phyloP scores from a whole-genome alignment of 2,888 invertebrate species.

The Hanleya hanleyi region DNA sequence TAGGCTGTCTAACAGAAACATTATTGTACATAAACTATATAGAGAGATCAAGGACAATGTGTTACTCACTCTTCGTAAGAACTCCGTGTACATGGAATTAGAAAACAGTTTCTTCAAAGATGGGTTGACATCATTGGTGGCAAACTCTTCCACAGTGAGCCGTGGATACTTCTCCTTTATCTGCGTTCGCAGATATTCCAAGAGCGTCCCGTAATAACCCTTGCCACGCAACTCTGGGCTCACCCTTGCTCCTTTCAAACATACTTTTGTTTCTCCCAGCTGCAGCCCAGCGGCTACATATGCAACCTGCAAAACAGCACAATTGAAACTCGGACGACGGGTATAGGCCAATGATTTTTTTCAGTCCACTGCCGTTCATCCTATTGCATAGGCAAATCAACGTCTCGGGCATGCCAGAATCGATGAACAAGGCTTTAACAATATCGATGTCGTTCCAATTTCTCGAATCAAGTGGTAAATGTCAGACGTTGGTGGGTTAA shows the following conservation, averaged over 20 bases:
- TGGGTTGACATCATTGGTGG: background rate
- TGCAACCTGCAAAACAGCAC: background rate
- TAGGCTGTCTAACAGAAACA: no score
- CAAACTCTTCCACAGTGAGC: background rate
- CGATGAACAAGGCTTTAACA: no score
- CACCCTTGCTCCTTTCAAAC: background rate
- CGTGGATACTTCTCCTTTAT: background rate
- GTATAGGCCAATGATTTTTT: background rate
- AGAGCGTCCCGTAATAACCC: background rate
- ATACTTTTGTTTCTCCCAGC: background rate
- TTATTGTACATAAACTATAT: background rate
- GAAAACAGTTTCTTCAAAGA: background rate
- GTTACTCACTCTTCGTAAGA: background rate
- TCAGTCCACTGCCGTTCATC: background rate
- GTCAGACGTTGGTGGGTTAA: no score
- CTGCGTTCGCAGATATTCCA: background rate
- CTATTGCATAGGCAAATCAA: no score
- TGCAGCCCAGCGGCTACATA: background rate
- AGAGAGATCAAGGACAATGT: background rate
- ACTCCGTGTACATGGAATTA: background rate
- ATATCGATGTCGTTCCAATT: no score
- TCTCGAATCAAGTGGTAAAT: no score
- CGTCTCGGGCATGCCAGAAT: no score
- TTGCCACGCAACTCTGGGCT: background rate
- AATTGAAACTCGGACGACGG: background rate